A percentile compares a stretch with the other conserved stretches of the same genome.
Evolutionary conservation across 2,113 vertebrate species (phyloP).

Genomic region (Ptilorrhoa leucosticta): DNA sequence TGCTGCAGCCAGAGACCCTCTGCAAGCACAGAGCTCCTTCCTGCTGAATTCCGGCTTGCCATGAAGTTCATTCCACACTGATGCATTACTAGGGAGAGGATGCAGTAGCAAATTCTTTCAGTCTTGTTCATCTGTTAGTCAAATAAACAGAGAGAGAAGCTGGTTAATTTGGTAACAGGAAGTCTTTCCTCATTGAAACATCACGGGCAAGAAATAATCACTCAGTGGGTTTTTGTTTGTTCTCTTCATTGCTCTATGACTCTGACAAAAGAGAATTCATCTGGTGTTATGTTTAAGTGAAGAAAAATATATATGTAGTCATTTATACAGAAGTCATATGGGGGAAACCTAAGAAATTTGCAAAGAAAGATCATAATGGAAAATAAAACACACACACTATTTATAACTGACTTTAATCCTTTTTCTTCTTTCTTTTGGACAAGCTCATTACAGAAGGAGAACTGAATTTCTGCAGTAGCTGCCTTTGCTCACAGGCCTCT

Average conservation of each 20-base stretch:
- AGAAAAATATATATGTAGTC: background rate
- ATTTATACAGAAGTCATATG: background rate
- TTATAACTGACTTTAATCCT: conserved; percentile 21
- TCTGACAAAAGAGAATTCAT: background rate
- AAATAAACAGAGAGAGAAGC: background rate
- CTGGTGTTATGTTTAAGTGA: background rate
- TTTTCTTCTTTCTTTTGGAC: conserved; percentile 38
- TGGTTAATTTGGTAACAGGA: background rate
- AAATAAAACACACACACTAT: conserved; percentile 25
- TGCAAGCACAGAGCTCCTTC: background rate
- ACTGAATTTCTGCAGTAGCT: conserved; percentile 38
- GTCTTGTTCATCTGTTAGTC: background rate
- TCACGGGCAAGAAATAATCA: background rate
- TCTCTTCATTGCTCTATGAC: background rate
- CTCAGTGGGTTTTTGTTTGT: background rate
- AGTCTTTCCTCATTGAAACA: background rate
- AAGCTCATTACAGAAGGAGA: conserved; percentile 49
- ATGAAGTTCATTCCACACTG: background rate
- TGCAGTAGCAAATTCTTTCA: background rate
- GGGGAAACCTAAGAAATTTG: background rate
- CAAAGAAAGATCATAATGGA: background rate
- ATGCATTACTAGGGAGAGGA: background rate
- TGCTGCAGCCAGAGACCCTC: background rate
- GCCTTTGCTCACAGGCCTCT: conserved; percentile 19
- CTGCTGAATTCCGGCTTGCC: background rate